Base-by-base conservation (phyloP, 2,888 invertebrate genomes). In the Cyrtodaria siliqua region DNA sequence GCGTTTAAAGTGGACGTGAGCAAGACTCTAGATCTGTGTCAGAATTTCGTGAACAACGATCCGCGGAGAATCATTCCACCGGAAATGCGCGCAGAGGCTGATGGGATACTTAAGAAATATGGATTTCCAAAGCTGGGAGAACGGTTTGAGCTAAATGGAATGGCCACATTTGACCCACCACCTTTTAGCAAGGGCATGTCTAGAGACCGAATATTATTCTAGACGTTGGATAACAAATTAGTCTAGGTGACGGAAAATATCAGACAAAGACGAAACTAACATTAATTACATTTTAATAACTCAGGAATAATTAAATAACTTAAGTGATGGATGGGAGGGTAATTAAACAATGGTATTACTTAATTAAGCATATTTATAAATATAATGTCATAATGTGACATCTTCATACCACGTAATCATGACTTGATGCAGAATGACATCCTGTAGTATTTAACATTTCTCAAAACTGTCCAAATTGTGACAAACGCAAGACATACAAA, bases 71-170 rank as follows among this genome's bases (percentile, higher is more conserved):
- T 80, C 12, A 86, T 84, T 59, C 84, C 78, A 42, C 85, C 79
- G 18, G 87, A 89, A 59, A 82, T 80, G 44, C 69, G 87, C 42
- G 78, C 83, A 2, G 89, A 89, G 67, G 89, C 90, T 16, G 87
- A 90, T 77, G 62, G 78, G 49, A 83, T 90, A 66, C 81, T 90
- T 24, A 86, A 84, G 56, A 87, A 85, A 42, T 86, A 87, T 61
- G 87, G 87, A 2, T 84, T 90, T 40, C 87, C 88, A 40, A 88
- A 87, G 62, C 70, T 90, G 6, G 90, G 89, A 2, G 90, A 90
- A 68, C 66, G 89, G 49, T 84, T 84, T 70, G 89, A 89, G 72
- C 72, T 89, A 26, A 83, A 87, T 2, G 89, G 89, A 0, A 63
- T 90, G 3, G 57, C 81, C 3, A 82, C 69, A 47, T 83, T 85